Base-by-base conservation (phyloP, 2,113 vertebrate species). In the Phalacrocorax brasilianus region DNA sequence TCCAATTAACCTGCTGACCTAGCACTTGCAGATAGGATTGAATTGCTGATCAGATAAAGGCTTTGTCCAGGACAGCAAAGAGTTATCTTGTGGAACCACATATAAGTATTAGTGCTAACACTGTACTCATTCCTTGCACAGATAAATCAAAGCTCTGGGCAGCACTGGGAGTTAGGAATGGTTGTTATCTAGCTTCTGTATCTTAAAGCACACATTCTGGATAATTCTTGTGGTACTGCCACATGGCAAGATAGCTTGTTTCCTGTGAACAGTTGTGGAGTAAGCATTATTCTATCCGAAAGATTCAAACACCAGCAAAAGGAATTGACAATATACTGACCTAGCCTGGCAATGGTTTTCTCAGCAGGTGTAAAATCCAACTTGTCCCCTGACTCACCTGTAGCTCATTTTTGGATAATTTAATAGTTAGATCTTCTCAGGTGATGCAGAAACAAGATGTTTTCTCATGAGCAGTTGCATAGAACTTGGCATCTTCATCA, bases 1-100 rank as follows among this genome's bases (percentile, higher is more conserved):
- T 88, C 40, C 82, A 92, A 11, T 92, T 94, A 96, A 89, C 52
- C 84, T 85, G 59, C 53, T 95, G 88, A 90, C 75, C 74, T 55
- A 66, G 30, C 21, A 66, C 68, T 91, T 78, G 49, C 38, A 91
- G 89, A 73, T 52, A 77, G 32, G 47, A 67, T 77, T 79, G 61
- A 93, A 78, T 24, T 86, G 65, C 32, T 85, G 85, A 89, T 91
- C 76, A 87, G 72, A 85, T 82, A 87, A 53, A 78, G 44, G 19
- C 50, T 93, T 94, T 88, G 55, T 35, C 23, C 24, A 4, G 40
- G 35, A 76, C 26, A 89, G 21, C 26, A 32, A 75, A 87, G 66
- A 44, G 35, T 78, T 83, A 68, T 32, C 47, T 78, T 45, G 27
- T 73, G 42, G 33, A 78, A 88, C 40, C 28, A 61, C 28, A 19